Conservation (phyloP, 2,113 vertebrate species). For the Geococcyx californianus region DNA sequence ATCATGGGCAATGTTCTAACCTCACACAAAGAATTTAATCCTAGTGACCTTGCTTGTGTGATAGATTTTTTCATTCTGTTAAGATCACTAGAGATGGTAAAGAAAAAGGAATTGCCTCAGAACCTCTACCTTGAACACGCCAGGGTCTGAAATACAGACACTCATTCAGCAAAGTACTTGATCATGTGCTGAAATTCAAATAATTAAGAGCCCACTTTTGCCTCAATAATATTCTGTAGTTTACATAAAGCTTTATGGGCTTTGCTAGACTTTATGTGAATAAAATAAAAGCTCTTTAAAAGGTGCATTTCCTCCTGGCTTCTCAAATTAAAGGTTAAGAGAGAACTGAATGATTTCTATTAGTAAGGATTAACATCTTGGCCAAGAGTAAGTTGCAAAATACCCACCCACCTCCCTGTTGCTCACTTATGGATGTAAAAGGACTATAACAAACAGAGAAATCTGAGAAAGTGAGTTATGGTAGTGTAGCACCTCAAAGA, state of each 20-base stretch:
- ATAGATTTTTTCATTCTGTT: background rate
- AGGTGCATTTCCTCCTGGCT: background rate
- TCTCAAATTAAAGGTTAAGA: background rate
- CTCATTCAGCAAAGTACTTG: background rate
- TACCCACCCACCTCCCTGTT: background rate
- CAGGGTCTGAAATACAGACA: background rate
- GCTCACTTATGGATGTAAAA: conserved; percentile 44
- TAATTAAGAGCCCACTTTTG: background rate
- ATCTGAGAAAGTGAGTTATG: background rate
- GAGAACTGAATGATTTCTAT: background rate
- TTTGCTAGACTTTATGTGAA: background rate
- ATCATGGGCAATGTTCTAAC: background rate
- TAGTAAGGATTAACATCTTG: conserved; percentile 37
- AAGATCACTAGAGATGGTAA: background rate
- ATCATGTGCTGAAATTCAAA: background rate
- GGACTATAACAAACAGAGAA: conserved; percentile 27
- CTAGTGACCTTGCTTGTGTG: background rate
- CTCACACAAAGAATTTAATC: background rate
- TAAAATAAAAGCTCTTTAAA: background rate
- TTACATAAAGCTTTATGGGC: background rate
- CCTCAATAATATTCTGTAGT: background rate
- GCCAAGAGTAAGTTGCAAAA: conserved; percentile 42
- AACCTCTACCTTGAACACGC: background rate
- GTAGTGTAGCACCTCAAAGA: conserved; percentile 9
- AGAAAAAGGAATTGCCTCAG: background rate